Evolutionary conservation across 2,113 vertebrate species (phyloP), one percentile per base, ranked within the genome.

Genomic region (Lathamus discolor): DNA sequence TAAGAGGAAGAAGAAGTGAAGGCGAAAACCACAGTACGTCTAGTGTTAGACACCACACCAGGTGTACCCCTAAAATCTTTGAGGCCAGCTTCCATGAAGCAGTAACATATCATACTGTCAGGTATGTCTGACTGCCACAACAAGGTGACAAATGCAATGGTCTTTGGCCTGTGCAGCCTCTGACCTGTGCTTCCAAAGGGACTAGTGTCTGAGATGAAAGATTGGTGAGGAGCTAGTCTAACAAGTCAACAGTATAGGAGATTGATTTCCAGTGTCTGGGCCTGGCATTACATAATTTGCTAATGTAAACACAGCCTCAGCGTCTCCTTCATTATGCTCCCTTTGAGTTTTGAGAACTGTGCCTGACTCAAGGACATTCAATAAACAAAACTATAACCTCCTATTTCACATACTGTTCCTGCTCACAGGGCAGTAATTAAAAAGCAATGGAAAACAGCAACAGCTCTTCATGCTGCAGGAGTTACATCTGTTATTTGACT

Each of bases 401-500:
- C 0, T n/a, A 63, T 69, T 80, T 93, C 54, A 63, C 37, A n/a
- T 8, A 10, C 31, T 54, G 6, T 67, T 13, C 27, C 29, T 66
- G 46, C 9, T 90, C 28, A 57, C 4, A 4, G 49, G 77, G n/a
- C 81, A 79, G 35, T 29, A 92, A 54, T 63, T 69, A 54, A 74
- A 86, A 92, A 89, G 13, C 48, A 59, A 51, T 20, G 44, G 49
- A 52, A 82, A 92, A 67, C 52, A 95, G 33, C 57, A 80, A n/a
- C 57, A 91, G 57, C 20, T 88, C 79, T 80, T 76, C 51, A 5
- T 87, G 37, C 59, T 51, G 67, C 10, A 43, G 54, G 51, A 93
- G 63, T 87, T 88, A 86, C 79, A 83, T 67, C 54, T 94, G 64
- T 73, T 93, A 73, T 83, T 91, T 74, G 41, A 74, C 49, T 90